Evolutionary conservation across 2,888 invertebrate species (phyloP).

Genomic region (Ditula angustiorana): DNA sequence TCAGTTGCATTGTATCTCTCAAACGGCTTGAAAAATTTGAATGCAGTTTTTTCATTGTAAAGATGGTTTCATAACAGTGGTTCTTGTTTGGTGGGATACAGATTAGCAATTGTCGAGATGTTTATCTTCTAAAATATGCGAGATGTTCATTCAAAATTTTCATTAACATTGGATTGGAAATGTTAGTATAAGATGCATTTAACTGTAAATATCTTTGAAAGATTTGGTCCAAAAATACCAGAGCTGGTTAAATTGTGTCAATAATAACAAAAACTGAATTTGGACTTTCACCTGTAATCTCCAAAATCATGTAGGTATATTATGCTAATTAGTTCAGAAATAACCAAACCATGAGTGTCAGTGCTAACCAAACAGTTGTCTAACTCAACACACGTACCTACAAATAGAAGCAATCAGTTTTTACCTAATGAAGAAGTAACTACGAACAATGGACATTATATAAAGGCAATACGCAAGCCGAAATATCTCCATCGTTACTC

Average conservation of each 20-base stretch:
- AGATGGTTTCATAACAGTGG: too few relatives aligned
- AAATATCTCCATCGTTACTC: constrained; percentile 33
- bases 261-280: background rate
- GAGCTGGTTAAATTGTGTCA: too few relatives aligned
- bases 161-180: too few relatives aligned
- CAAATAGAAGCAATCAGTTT: background rate
- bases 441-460: constrained; percentile 32
- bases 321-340: constrained; percentile 2
- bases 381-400: background rate
- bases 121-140: too few relatives aligned
- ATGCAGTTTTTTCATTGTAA: too few relatives aligned
- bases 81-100: too few relatives aligned
- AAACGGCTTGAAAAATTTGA: too few relatives aligned
- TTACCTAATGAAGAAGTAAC: constrained; percentile 18
- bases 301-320: background rate
- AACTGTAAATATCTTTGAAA: background rate
- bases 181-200: too few relatives aligned
- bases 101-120: too few relatives aligned
- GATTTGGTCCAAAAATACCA: too few relatives aligned
- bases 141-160: too few relatives aligned
- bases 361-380: background rate
- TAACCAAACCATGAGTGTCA: background rate
- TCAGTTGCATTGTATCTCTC: too few relatives aligned
- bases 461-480: constrained; percentile 34
- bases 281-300: constrained; percentile 8